phyloP scores from a whole-genome alignment of 2,797 vertebrate genomes.

The Sebastes variabilis region DNA sequence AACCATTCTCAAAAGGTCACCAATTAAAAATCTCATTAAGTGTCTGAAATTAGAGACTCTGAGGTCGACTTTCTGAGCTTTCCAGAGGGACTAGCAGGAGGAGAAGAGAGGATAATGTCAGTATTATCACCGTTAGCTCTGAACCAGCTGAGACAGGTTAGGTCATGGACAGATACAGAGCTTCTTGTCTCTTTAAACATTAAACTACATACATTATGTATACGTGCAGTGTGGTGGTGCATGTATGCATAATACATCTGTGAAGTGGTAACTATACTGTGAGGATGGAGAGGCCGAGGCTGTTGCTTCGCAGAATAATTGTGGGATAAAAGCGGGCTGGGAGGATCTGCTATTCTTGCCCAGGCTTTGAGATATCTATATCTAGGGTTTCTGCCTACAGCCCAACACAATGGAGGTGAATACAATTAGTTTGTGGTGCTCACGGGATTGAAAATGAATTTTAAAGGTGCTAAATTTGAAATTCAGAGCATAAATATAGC shows the following conservation, averaged over 20 bases:
- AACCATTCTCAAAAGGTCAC: slow-evolving; percentile 79
- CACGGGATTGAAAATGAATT: not conserved
- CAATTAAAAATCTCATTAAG: slow-evolving; percentile 87
- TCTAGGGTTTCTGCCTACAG: not conserved
- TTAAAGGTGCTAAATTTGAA: not conserved
- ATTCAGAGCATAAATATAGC: accelerated
- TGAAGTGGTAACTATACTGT: not conserved
- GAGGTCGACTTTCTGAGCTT: slow-evolving; percentile 74
- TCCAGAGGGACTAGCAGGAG: slow-evolving; percentile 64
- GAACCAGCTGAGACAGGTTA: slow-evolving; percentile 61
- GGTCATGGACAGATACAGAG: slow-evolving; percentile 39
- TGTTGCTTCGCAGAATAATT: not conserved
- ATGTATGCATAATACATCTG: slow-evolving; percentile 17
- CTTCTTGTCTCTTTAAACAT: slow-evolving; percentile 51
- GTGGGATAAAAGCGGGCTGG: not conserved
- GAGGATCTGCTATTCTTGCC: not conserved
- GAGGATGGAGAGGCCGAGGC: not conserved
- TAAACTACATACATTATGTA: slow-evolving; percentile 38
- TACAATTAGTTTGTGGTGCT: not conserved
- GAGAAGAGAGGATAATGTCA: slow-evolving; percentile 72
- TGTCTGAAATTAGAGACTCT: slow-evolving; percentile 81
- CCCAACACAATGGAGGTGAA: not conserved
- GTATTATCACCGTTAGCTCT: slow-evolving; percentile 48
- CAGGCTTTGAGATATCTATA: not conserved
- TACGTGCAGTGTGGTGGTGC: not conserved